Conservation (phyloP, 2,113 vertebrate species). For the Syngnathus scovelli region DNA sequence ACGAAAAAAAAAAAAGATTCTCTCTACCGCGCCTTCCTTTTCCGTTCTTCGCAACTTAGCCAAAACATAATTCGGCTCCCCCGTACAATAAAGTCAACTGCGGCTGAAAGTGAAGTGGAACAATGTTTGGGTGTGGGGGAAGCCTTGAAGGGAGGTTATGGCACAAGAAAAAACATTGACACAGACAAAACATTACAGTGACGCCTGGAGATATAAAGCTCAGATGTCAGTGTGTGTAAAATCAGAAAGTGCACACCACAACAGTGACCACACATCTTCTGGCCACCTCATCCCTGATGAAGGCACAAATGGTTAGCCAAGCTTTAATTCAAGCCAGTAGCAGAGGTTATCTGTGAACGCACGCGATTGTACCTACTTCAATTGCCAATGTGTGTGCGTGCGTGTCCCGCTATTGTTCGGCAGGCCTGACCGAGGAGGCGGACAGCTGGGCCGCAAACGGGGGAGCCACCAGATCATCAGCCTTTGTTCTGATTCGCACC, state of each 20-base stretch:
- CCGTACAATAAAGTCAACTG: not conserved
- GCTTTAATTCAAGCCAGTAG: slow-evolving; percentile 30
- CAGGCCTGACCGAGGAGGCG: slow-evolving; percentile 41
- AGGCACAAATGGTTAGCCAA: slow-evolving; percentile 34
- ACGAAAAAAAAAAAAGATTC: too few relatives aligned
- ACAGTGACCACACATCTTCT: slow-evolving; percentile 42
- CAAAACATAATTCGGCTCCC: too few relatives aligned
- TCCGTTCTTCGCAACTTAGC: not conserved
- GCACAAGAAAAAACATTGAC: slow-evolving; percentile 15
- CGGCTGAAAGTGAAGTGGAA: not conserved
- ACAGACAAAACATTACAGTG: slow-evolving; percentile 17
- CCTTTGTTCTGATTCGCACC: slow-evolving; percentile 51
- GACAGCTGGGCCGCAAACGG: slow-evolving; percentile 58
- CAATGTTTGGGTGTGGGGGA: slow-evolving; percentile 2
- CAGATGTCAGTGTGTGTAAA: slow-evolving; percentile 14
- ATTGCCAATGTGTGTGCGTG: slow-evolving; percentile 13
- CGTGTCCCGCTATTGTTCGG: slow-evolving; percentile 48
- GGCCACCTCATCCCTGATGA: slow-evolving; percentile 37
- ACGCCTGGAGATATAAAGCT: slow-evolving; percentile 5
- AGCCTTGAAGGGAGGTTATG: slow-evolving; percentile 11
- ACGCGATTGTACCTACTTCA: slow-evolving; percentile 26
- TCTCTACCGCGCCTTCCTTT: too few relatives aligned
- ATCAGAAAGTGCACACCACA: not conserved
- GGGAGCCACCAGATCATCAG: slow-evolving; percentile 32
- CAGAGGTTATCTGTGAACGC: slow-evolving; percentile 36